These are phyloP conservation scores for Sminthurides bifidus DNA, from an alignment of 1,140 invertebrate species.

Conservation along the genomic window DNA sequence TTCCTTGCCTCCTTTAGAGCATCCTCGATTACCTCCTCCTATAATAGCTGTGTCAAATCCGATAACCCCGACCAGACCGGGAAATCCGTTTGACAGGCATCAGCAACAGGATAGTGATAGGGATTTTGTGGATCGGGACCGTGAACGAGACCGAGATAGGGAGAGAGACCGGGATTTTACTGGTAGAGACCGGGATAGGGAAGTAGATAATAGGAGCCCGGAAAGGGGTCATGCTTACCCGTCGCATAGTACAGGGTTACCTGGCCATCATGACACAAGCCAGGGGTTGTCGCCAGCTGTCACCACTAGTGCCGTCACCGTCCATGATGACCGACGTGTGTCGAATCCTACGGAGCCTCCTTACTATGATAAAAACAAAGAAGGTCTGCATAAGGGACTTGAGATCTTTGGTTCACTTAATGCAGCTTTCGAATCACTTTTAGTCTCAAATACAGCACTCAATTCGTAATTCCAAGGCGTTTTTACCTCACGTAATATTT, in stretches of 20 bases:
- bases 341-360: conserved; percentile 9
- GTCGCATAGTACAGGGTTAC: no score
- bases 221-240: not conserved
- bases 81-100: no score
- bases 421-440: no score
- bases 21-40: not conserved
- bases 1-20: not conserved
- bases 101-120: not conserved
- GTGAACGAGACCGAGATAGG: not conserved
- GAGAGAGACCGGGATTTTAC: not conserved
- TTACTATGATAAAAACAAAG: conserved; percentile 24
- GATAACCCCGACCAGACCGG: no score
- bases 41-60: not conserved
- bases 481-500: not conserved
- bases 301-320: not conserved
- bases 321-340: conserved; percentile 7
- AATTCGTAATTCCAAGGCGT: no score
- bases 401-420: no score
- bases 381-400: conserved; percentile 15
- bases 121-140: not conserved
- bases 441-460: no score
- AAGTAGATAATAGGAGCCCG: not conserved
- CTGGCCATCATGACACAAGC: not conserved
- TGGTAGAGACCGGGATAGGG: not conserved
- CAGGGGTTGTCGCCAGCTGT: not conserved